Evolutionary conservation across 2,113 vertebrate species (phyloP).

Genomic region (Gorsachius goisagi): DNA sequence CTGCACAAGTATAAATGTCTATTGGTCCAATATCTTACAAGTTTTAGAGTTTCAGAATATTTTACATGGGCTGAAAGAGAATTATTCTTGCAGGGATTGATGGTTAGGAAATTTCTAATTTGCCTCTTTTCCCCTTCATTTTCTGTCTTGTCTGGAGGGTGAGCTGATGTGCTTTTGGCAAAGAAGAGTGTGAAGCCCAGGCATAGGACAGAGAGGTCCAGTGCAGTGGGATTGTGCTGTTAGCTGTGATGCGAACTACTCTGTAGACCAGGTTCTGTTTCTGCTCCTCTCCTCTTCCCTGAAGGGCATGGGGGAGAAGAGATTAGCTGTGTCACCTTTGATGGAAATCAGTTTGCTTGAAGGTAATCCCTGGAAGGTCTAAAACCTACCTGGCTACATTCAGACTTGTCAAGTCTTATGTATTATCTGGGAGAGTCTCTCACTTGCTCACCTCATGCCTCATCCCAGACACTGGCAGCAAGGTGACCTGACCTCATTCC

Average conservation of each 20-base stretch:
- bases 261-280: neutral
- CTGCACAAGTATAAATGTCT: neutral
- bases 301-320: neutral
- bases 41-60: neutral
- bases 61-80: neutral
- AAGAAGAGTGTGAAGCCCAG: neutral
- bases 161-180: neutral
- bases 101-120: neutral
- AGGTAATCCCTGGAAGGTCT: neutral
- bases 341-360: conserved; percentile 1
- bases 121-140: neutral
- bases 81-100: neutral
- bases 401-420: conserved; percentile 1
- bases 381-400: conserved; percentile 18
- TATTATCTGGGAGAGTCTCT: neutral
- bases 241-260: neutral
- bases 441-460: neutral
- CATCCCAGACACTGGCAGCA: neutral
- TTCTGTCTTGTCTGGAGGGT: neutral
- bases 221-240: neutral
- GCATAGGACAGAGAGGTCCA: neutral
- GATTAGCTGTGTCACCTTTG: conserved; percentile 13
- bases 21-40: neutral
- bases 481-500: neutral
- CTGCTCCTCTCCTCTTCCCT: neutral